Percentiles rank a stretch among this genome's conserved stretches.
phyloP scores from a whole-genome alignment of 1,140 invertebrate genomes.

The Pristionchus pacificus region DNA sequence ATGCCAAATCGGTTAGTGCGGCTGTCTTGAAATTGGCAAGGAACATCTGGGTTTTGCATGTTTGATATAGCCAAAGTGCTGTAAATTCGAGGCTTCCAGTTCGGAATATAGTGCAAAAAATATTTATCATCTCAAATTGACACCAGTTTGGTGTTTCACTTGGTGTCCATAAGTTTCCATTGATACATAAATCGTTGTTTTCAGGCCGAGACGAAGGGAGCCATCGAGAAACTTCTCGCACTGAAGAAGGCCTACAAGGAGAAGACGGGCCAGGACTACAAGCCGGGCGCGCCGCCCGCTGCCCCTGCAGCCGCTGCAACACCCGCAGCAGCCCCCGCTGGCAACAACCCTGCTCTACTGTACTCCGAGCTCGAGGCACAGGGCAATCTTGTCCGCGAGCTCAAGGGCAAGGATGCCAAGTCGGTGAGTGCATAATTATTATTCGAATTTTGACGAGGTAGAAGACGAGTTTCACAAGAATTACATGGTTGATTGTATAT shows the following conservation, averaged over 20 bases:
- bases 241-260: conserved; percentile 38
- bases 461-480: too few relatives aligned
- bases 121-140: too few relatives aligned
- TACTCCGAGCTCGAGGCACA: conserved; percentile 31
- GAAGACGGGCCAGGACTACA: conserved; percentile 20
- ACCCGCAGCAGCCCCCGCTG: conserved; percentile 12
- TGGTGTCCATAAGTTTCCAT: not conserved
- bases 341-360: conserved; percentile 6
- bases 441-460: not conserved
- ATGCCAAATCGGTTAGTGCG: conserved; percentile 19
- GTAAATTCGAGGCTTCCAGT: too few relatives aligned
- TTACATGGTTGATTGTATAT: too few relatives aligned
- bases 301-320: conserved; percentile 12
- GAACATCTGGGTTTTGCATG: too few relatives aligned
- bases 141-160: too few relatives aligned
- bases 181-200: not conserved
- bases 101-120: too few relatives aligned
- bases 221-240: conserved; percentile 33
- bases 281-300: too few relatives aligned
- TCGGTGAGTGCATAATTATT: conserved; percentile 3
- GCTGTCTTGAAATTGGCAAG: not conserved
- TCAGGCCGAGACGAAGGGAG: conserved; percentile 30
- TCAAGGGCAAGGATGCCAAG: conserved; percentile 40
- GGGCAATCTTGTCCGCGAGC: conserved; percentile 37
- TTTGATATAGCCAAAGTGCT: too few relatives aligned